Base-by-base conservation (phyloP, 1,140 invertebrate species). In the Drosophila kohkoa region DNA sequence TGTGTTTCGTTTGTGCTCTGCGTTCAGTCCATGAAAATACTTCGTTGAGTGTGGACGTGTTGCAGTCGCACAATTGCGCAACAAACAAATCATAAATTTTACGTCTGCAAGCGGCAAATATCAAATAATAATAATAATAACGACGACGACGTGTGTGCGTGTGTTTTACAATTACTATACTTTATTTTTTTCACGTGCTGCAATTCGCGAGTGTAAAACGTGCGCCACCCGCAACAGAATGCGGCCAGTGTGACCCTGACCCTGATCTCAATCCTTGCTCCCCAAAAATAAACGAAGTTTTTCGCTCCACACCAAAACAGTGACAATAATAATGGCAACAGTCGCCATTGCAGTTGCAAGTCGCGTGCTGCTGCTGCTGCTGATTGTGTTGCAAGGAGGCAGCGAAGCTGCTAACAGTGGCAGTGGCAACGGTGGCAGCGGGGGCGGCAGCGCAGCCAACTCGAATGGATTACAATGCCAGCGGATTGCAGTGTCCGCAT, bases 401-500 rank as follows among this genome's bases (percentile, higher is more conserved):
- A 32, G 41, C 59, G 5, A 48, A 3, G 11, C 43, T 10, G 51
- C 28, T 35, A 66, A 3, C 62, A 66, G 41, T 32, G n/a, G 63
- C 25, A 10, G 28, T 13, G 28, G 52, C 59, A 58, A 52, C 35
- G 16, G 46, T 15, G 15, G 43, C 30, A 15, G 35, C 54, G 63
- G 28, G 35, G 45, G 66, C 8, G 45, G 70, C 38, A 63, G 54
- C 35, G 58, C 16, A 10, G 72, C 72, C 38, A 63, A 48, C 58
- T 16, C 76, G 20, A 90, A 90, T 70, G 85, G 91, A 92, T 91
- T 92, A 91, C 94, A 96, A 92, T 98, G 97, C 93, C 96, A 98
- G 92, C 94, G 94, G 75, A 97, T 98, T 64, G 95, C 94, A 32
- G 95, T 97, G 32, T 95, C 96, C 8, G 94, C 97, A 92, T 98